These are phyloP conservation scores for Aphelenchoides besseyi DNA, from an alignment of 1,140 invertebrate genomes.

Conservation along the genomic window DNA sequence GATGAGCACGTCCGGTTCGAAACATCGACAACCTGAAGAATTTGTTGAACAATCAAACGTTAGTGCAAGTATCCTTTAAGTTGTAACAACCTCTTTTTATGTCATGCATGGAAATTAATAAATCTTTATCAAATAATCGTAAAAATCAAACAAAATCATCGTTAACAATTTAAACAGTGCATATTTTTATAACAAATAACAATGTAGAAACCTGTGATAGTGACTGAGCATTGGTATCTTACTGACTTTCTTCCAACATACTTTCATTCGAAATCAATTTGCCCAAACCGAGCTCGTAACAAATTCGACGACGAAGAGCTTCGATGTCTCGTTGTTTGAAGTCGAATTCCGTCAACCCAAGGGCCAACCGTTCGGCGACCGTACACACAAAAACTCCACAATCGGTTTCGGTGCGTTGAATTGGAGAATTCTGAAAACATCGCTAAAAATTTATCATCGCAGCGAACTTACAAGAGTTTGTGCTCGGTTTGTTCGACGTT, in stretches of 20 bases:
- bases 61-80: not conserved
- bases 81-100: not conserved
- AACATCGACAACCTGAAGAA: not conserved
- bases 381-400: conserved; percentile 14
- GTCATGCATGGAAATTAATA: not conserved
- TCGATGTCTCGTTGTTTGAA: not conserved
- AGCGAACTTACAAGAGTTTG: not conserved
- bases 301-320: not conserved
- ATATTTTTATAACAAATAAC: too few species aligned
- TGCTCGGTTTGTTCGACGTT: not conserved
- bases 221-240: too few species aligned
- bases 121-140: not conserved
- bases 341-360: not conserved
- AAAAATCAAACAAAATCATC: not conserved
- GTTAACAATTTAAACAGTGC: too few species aligned
- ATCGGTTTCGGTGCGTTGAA: conserved; percentile 12
- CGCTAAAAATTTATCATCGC: not conserved
- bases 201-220: too few species aligned
- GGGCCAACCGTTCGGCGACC: not conserved
- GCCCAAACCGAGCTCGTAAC: conserved; percentile 7
- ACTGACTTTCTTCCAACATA: too few species aligned
- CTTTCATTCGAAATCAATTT: too few species aligned
- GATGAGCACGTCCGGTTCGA: not conserved
- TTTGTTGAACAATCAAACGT: not conserved
- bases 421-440: conserved; percentile 7